These are phyloP conservation scores for Herpetotheres cachinnans DNA, from an alignment of 2,113 vertebrate species.

Conservation along the genomic window DNA sequence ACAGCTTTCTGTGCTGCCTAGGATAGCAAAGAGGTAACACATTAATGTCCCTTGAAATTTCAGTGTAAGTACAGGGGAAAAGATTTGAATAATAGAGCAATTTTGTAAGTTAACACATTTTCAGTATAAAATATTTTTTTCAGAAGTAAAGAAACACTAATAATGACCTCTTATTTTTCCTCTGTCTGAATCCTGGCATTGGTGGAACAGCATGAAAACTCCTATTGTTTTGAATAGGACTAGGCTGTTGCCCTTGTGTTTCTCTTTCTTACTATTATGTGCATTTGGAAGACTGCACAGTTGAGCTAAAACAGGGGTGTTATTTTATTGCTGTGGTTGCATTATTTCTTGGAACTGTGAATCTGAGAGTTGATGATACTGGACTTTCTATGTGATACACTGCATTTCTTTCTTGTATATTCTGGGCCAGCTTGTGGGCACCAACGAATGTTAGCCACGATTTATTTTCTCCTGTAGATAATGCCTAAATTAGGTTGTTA, in stretches of 20 bases:
- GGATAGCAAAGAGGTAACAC: background rate
- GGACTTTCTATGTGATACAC: background rate
- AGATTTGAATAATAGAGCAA: background rate
- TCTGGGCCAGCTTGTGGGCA: background rate
- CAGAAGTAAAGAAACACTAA: background rate
- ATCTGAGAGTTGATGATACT: background rate
- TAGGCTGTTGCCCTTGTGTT: slow-evolving; percentile 1
- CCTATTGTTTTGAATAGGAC: slow-evolving; percentile 25
- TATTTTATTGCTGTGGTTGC: background rate
- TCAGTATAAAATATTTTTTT: background rate
- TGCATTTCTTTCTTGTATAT: background rate
- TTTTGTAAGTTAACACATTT: background rate
- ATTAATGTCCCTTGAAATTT: background rate
- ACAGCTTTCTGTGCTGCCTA: background rate
- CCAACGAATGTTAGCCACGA: background rate
- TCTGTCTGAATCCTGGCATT: background rate
- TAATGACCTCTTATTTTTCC: background rate
- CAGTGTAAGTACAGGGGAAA: background rate
- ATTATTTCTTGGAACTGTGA: background rate
- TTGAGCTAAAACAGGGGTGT: background rate
- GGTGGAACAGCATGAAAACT: slow-evolving; percentile 32
- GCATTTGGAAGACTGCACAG: background rate
- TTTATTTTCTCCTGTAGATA: background rate
- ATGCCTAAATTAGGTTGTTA: background rate
- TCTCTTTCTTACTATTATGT: no score